phyloP scores from a whole-genome alignment of 1,140 invertebrate species.

The Anagrus nilaparvatae region DNA sequence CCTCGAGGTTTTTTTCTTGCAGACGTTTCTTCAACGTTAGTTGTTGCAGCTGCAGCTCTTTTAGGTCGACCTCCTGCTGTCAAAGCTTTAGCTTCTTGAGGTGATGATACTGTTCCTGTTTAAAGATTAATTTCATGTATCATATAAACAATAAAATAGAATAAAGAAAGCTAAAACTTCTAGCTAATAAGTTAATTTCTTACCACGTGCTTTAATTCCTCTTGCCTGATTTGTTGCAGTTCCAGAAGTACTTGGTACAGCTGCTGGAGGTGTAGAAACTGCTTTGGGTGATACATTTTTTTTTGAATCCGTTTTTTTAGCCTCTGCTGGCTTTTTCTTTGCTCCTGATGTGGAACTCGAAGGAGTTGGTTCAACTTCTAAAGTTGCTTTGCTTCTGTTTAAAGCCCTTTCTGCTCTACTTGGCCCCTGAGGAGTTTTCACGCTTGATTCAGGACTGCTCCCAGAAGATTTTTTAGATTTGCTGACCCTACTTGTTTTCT shows the following conservation, averaged over 20 bases:
- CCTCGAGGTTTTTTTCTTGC: conserved; percentile 33
- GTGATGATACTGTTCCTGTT: conserved; percentile 19
- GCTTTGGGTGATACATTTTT: conserved; percentile 10
- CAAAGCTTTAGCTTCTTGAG: conserved; percentile 23
- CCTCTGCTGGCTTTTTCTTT: conserved; percentile 11
- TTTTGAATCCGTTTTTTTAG: too few relatives aligned
- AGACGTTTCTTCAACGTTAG: conserved; percentile 25
- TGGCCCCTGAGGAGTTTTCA: conserved; percentile 31
- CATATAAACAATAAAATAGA: too few relatives aligned
- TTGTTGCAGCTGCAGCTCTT: conserved; percentile 18
- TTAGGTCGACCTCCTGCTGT: conserved; percentile 30
- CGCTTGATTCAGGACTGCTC: conserved; percentile 32
- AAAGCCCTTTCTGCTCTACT: conserved; percentile 35
- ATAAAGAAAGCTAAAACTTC: too few relatives aligned
- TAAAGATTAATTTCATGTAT: conserved; percentile 13
- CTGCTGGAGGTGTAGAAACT: conserved; percentile 9
- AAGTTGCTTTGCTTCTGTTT: conserved; percentile 26
- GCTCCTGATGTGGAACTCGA: conserved; percentile 12
- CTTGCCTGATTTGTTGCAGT: conserved; percentile 12
- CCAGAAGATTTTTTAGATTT: conserved; percentile 29
- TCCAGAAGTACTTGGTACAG: conserved; percentile 10
- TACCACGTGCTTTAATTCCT: conserved; percentile 26
- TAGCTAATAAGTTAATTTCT: too few relatives aligned
- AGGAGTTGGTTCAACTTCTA: conserved; percentile 15
- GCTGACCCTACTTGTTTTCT: conserved; percentile 24